Percentiles rank a stretch among this genome's conserved stretches.
These are phyloP conservation scores for Tineola bisselliella DNA, from an alignment of 2,888 invertebrate species.

Conservation along the genomic window DNA sequence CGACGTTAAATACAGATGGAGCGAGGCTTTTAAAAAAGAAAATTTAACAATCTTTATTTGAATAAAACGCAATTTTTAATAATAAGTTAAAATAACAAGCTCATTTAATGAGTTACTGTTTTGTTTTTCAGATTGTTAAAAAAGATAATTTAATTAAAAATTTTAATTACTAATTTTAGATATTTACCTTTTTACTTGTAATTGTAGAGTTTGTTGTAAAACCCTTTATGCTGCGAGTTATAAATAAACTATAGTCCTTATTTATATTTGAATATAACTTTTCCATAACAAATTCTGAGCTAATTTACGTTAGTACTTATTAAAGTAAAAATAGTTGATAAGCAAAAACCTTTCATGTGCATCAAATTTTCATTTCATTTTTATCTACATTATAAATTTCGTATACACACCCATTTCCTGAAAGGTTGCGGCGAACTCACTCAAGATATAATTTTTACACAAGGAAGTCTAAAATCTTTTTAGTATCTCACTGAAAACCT, in stretches of 20 bases:
- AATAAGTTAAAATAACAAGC: not conserved
- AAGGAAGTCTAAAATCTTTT: slow-evolving; percentile 4
- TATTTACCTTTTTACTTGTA: too few relatives aligned
- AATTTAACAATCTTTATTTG: not conserved
- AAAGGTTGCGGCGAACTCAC: slow-evolving; percentile 4
- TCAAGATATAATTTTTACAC: slow-evolving; percentile 2
- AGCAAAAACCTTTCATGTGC: not conserved
- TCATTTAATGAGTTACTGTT: not conserved
- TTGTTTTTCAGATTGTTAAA: not conserved
- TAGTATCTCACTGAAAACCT: slow-evolving; percentile 1
- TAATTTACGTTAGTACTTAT: too few relatives aligned
- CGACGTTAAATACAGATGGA: not conserved
- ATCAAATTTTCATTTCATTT: not conserved
- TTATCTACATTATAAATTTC: not conserved
- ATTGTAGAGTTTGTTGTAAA: too few relatives aligned
- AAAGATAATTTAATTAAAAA: not conserved
- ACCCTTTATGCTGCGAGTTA: too few relatives aligned
- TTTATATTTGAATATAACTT: too few relatives aligned
- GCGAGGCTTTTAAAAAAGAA: not conserved
- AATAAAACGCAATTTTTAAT: not conserved
- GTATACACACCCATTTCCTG: not conserved
- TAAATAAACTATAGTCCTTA: too few relatives aligned
- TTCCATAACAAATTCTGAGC: too few relatives aligned
- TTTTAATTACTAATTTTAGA: not conserved
- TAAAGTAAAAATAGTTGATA: too few relatives aligned